A percentile compares a stretch with the other conserved stretches of the same genome.
Evolutionary conservation across 1,140 invertebrate genomes (phyloP).

Genomic region (Anoplophora glabripennis): DNA sequence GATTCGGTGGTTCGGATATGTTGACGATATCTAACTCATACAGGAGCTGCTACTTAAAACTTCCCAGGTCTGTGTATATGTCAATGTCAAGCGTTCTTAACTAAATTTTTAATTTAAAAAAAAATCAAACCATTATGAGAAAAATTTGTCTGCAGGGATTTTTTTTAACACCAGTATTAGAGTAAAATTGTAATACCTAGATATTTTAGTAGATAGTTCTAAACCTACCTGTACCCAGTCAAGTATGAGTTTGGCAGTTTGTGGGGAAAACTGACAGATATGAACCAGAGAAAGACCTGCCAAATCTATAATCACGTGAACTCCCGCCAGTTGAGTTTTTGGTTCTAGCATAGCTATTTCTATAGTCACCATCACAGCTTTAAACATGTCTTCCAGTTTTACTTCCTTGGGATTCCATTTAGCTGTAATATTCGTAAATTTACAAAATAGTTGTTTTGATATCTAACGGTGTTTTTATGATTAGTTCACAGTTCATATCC

Average conservation of each 20-base stretch:
- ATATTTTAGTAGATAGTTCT: too few species aligned
- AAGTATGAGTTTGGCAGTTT: conserved; percentile 60
- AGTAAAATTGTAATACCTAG: too few species aligned
- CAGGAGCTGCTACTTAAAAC: too few species aligned
- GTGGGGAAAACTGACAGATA: conserved; percentile 68
- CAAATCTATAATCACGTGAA: conserved; percentile 66
- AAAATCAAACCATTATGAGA: too few species aligned
- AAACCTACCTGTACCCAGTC: conserved; percentile 68
- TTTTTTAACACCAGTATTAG: too few species aligned
- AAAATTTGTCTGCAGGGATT: too few species aligned
- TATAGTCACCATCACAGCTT: conserved; percentile 57
- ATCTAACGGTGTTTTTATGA: background rate
- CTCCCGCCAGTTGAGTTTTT: conserved; percentile 61
- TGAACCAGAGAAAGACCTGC: conserved; percentile 64
- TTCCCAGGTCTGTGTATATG: too few species aligned
- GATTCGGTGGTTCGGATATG: too few species aligned
- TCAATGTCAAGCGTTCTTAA: too few species aligned
- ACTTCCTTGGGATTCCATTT: conserved; percentile 66
- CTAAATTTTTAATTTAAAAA: too few species aligned
- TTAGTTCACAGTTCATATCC: background rate
- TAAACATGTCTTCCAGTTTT: conserved; percentile 57
- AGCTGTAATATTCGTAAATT: conserved; percentile 44
- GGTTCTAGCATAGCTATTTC: conserved; percentile 62
- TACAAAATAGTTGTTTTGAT: background rate
- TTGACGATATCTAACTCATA: too few species aligned